Evolutionary conservation across 2,888 invertebrate genomes (phyloP), one percentile per base, ranked within the genome.

Genomic region (Clanis bilineata): DNA sequence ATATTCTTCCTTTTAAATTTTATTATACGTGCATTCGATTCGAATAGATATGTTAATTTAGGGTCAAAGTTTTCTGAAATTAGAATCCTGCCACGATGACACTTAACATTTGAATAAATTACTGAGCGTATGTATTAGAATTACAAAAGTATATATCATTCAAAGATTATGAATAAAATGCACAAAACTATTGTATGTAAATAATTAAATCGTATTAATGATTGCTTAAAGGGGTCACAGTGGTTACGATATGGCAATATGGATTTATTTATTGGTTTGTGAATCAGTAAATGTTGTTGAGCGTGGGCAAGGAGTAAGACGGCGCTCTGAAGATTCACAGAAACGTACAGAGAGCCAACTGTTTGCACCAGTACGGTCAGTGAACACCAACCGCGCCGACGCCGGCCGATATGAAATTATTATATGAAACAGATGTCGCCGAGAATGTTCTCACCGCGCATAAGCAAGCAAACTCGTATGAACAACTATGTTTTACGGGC

Each of bases 331-430:
- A 73, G 72, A 76, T 91, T 90, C 91, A 87, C 80, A 86, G 92
- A 92, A 92, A 63, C 73, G 78, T 77, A 91, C 88, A 90, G 85
- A 82, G 88, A 67, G 75, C 72, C 75, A 83, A 78, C 86, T 90
- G 86, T 90, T 83, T 72, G 64, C 63, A 68, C 68, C 72, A 78
- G 78, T 74, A 81, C 85, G 86, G 86, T 82, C 85, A 79, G 71
- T 73, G 83, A 67, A 73, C 81, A 71, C 59, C 61, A 55, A 57
- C 68, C 59, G 64, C 66, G 71, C 71, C 75, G 72, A 70, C 69
- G 77, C 77, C 73, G 81, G 77, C 77, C 73, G 81, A 85, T 88
- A 89, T 89, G 83, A 85, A 89, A 87, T 80, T 91, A 91, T 88
- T 85, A 91, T 89, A 75, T 71, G 76, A 83, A 85, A 77, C 92